Evolutionary conservation across 37 sponge, comb jelly and placozoan species (phyloP), one percentile per base, ranked within the genome.

Genomic region (Diacarnus erythraeanus): DNA sequence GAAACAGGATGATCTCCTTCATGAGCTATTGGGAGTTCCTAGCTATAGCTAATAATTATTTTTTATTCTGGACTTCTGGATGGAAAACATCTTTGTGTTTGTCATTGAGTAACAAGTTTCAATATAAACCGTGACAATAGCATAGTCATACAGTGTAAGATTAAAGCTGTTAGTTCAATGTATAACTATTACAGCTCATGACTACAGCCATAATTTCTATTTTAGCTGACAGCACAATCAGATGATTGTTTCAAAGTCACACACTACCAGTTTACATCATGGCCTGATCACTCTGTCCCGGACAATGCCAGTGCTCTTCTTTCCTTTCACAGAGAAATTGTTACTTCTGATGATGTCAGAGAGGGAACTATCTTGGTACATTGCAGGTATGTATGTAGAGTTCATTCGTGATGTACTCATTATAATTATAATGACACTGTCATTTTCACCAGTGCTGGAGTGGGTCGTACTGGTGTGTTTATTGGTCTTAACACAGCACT

Each of bases 281-380:
- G 89, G 89, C 89, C 89, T n/a, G 84, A 88, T 36, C 72, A 88
- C 30, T 76, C 66, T 29, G 66, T 83, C 26, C 89, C 89, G 40
- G 72, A 76, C 1, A 41, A 69, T 71, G 73, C 79, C 17, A 40
- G 77, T n/a, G 47, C 79, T 40, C 15, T 77, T 29, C 79, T 83
- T 23, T 36, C 72, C 8, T 35, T 83, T 18, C 63, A 26, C 54
- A 43, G 38, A 30, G 30, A 59, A 77, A 39, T 38, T 57, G 38
- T 77, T 38, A n/a, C 29, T 15, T 10, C 51, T 21, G 23, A 59
- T 27, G 38, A 69, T 17, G 22, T 36, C 61, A 23, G 22, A 67
- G 27, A 40, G 27, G 79, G 73, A 5, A 72, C 86, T 0, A 71
- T 83, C 10, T 23, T 83, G 38, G 84, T 88, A 18, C 89, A 88